A percentile compares a stretch with the other conserved stretches of the same genome.
Evolutionary conservation across 2,797 vertebrate genomes (phyloP).

Genomic region (Ceryle rudis): DNA sequence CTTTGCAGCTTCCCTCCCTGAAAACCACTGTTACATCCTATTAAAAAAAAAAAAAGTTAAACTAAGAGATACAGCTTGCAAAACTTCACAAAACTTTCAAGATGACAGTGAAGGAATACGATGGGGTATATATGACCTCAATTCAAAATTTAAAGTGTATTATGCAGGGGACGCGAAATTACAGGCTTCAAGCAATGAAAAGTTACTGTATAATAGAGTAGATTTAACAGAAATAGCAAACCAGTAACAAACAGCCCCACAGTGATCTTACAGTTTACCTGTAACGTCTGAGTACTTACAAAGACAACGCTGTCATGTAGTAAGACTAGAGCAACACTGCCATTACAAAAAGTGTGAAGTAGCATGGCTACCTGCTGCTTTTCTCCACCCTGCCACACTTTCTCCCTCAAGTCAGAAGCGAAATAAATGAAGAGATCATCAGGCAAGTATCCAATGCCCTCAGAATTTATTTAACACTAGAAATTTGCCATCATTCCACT

Average conservation of each 20-base stretch:
- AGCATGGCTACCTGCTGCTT: background rate
- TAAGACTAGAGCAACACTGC: background rate
- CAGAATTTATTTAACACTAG: background rate
- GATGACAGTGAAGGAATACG: background rate
- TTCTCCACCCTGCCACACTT: background rate
- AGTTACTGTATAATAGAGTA: background rate
- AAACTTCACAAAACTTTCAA: background rate
- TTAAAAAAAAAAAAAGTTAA: background rate
- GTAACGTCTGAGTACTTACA: background rate
- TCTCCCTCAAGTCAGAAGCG: background rate
- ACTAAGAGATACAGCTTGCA: background rate
- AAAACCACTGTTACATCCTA: background rate
- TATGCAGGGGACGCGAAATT: background rate
- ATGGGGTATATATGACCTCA: background rate
- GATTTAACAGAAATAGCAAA: background rate
- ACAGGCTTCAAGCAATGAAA: background rate
- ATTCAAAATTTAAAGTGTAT: background rate
- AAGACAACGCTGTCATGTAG: background rate
- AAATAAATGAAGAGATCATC: background rate
- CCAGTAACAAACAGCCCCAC: background rate
- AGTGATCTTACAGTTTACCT: background rate
- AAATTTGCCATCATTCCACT: background rate
- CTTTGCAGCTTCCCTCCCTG: background rate
- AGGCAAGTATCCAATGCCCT: background rate
- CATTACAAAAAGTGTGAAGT: fast-evolving